A percentile compares a stretch with the other conserved stretches of the same genome.
Evolutionary conservation across 2,113 vertebrate genomes (phyloP).

Genomic region (Stigmatopora argus): DNA sequence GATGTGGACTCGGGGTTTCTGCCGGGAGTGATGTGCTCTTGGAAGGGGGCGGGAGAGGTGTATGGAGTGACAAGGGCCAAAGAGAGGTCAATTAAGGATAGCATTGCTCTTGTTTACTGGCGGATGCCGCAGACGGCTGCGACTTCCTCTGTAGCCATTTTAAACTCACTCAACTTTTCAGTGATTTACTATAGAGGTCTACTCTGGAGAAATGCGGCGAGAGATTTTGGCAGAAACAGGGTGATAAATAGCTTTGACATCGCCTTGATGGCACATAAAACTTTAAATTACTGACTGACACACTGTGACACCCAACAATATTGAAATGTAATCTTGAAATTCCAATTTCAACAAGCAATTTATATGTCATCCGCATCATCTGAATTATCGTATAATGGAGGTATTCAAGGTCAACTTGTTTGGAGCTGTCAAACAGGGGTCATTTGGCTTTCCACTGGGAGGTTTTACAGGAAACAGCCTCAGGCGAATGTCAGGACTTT

Average conservation of each 20-base stretch:
- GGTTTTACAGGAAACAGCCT: constrained; percentile 37
- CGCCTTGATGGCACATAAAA: constrained; percentile 29
- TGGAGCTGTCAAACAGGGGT: constrained; percentile 20
- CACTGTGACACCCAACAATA: constrained; percentile 16
- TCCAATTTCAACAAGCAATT: constrained; percentile 7
- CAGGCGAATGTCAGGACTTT: constrained; percentile 46
- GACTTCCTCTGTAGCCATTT: constrained; percentile 43
- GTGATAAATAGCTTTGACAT: constrained; percentile 35
- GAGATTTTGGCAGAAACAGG: constrained; percentile 26
- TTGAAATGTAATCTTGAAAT: constrained; percentile 17
- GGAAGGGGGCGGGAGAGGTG: constrained; percentile 9
- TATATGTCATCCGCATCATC: constrained; percentile 2
- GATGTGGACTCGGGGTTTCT: constrained; percentile 41
- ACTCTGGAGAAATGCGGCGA: constrained; percentile 26
- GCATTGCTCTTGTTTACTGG: constrained; percentile 45
- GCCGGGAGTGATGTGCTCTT: constrained; percentile 34
- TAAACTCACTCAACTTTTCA: constrained; percentile 44
- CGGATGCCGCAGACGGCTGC: constrained; percentile 35
- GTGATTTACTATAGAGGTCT: constrained; percentile 41
- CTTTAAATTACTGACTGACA: constrained; percentile 26
- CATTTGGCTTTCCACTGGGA: constrained; percentile 10
- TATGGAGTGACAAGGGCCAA: constrained; percentile 52
- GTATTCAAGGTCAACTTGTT: constrained; percentile 38
- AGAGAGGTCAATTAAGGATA: constrained; percentile 53
- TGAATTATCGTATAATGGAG: constrained; percentile 10